These are phyloP conservation scores for Diachasmimorpha longicaudata DNA, from an alignment of 1,140 invertebrate species.

Conservation along the genomic window DNA sequence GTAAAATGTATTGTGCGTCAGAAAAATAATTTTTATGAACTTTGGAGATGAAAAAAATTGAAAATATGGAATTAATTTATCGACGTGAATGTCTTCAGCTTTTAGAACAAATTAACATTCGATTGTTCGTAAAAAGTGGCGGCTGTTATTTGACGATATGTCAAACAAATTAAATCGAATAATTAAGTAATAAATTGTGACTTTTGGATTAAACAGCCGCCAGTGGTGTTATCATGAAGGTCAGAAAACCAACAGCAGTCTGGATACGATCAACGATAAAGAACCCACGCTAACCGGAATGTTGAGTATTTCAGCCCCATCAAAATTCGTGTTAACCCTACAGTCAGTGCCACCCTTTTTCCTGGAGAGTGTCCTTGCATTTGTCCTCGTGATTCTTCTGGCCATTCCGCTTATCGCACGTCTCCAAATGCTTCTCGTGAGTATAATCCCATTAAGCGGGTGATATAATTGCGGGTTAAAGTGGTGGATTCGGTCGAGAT, in stretches of 20 bases:
- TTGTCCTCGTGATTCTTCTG: constrained; percentile 45
- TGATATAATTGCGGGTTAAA: neutral
- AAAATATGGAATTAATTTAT: neutral
- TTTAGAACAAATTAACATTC: neutral
- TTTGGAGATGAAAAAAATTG: neutral
- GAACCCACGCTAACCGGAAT: constrained; percentile 41
- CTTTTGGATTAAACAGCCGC: neutral
- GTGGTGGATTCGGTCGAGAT: too few relatives aligned
- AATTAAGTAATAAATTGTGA: neutral
- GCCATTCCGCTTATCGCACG: constrained; percentile 48
- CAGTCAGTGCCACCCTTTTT: constrained; percentile 46
- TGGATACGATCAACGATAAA: constrained; percentile 28
- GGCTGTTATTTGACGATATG: neutral
- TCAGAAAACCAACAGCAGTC: neutral
- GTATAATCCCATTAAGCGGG: constrained; percentile 23
- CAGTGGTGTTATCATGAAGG: constrained; percentile 29
- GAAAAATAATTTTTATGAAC: too few relatives aligned
- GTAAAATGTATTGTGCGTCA: too few relatives aligned
- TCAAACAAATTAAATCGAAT: neutral
- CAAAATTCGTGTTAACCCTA: constrained; percentile 46
- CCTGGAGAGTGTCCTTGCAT: constrained; percentile 44
- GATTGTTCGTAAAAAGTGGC: neutral
- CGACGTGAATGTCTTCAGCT: neutral
- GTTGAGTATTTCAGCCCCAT: constrained; percentile 42
- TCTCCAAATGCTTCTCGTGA: constrained; percentile 45